These are phyloP conservation scores for Chymomyza amoena DNA, from an alignment of 2,888 invertebrate genomes.

Conservation along the genomic window DNA sequence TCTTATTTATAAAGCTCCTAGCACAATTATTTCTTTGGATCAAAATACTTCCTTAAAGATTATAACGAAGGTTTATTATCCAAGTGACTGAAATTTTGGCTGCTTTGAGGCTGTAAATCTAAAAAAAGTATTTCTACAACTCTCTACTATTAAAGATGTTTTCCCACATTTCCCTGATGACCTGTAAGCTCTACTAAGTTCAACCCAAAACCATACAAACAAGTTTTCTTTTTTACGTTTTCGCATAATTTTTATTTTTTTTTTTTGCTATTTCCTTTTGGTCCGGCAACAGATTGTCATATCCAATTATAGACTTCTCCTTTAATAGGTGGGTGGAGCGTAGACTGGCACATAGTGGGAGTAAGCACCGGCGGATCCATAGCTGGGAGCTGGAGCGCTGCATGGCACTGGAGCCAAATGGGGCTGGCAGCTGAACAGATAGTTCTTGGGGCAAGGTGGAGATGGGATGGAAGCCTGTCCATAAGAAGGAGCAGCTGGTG, in stretches of 20 bases:
- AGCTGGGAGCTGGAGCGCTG: slow-evolving; percentile 55
- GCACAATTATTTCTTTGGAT: too few species aligned
- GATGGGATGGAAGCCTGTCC: slow-evolving; percentile 47
- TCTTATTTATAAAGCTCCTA: too few species aligned
- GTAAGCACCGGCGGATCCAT: slow-evolving; percentile 72
- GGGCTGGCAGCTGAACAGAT: slow-evolving; percentile 73
- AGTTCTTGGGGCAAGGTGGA: slow-evolving; percentile 72
- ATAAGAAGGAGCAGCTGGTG: slow-evolving; percentile 13
- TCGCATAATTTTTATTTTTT: slow-evolving; percentile 24
- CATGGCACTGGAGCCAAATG: slow-evolving; percentile 71
- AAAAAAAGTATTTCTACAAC: too few species aligned
- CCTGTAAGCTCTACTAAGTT: background rate
- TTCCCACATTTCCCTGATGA: too few species aligned
- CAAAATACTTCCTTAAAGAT: too few species aligned
- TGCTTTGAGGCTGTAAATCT: too few species aligned
- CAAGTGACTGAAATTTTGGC: too few species aligned
- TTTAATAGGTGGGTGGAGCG: slow-evolving; percentile 44
- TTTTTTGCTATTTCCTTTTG: background rate
- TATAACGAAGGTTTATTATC: too few species aligned
- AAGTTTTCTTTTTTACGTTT: background rate
- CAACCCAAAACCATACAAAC: slow-evolving; percentile 3
- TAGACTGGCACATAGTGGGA: slow-evolving; percentile 70
- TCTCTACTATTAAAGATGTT: too few species aligned
- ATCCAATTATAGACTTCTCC: slow-evolving; percentile 13
- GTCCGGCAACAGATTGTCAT: background rate